Percentiles rank a stretch among this genome's conserved stretches.
Evolutionary conservation across 2,888 invertebrate genomes (phyloP).

Genomic region (Ametastegia equiseti): DNA sequence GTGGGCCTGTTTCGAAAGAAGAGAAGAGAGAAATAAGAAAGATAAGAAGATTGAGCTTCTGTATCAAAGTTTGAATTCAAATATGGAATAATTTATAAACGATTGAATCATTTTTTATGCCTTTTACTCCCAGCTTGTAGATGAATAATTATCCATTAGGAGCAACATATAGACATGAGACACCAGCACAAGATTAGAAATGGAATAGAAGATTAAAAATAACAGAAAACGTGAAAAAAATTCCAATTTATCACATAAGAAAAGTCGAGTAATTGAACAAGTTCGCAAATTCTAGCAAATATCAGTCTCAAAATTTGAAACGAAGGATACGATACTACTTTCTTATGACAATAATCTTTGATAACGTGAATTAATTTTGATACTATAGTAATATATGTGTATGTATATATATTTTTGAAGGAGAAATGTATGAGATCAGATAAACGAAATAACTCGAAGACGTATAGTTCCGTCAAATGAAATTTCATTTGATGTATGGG

Average conservation of each 20-base stretch:
- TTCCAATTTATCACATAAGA: neutral
- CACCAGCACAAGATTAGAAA: too few relatives aligned
- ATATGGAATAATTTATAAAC: too few relatives aligned
- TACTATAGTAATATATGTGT: too few relatives aligned
- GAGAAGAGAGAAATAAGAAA: too few relatives aligned
- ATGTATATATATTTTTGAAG: neutral
- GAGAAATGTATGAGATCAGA: neutral
- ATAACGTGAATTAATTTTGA: neutral
- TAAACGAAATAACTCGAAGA: neutral
- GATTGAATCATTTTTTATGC: too few relatives aligned
- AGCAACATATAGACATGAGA: too few relatives aligned
- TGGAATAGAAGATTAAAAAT: too few relatives aligned
- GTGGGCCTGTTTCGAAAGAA: too few relatives aligned
- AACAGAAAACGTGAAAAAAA: neutral
- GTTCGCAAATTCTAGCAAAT: neutral
- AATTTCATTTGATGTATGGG: neutral
- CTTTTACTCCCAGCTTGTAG: too few relatives aligned
- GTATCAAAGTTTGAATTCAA: neutral
- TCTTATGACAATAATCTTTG: neutral
- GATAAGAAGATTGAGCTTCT: neutral
- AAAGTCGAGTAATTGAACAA: neutral
- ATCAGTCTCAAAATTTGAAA: neutral
- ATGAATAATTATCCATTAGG: too few relatives aligned
- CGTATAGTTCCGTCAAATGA: neutral
- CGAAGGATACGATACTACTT: neutral